Conservation (phyloP, 2,888 invertebrate species). For the Synergus laeviventris region DNA sequence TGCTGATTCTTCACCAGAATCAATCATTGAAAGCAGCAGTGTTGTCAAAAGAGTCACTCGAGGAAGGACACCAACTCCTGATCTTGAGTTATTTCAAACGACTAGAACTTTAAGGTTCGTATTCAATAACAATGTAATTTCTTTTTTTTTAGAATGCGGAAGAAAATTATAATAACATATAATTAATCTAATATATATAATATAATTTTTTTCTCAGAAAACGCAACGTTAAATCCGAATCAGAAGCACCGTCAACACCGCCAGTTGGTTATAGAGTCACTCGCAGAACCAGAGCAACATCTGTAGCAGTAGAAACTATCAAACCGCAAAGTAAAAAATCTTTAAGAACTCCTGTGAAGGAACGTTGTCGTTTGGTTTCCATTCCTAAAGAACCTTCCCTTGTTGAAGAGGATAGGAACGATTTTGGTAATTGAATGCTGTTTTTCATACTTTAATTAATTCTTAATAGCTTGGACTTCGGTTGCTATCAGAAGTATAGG, state of each 20-base stretch:
- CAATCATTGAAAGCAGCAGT: neutral
- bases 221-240: slow-evolving; percentile 63
- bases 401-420: neutral
- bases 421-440: neutral
- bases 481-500: no score
- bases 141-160: neutral
- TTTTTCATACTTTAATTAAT: neutral
- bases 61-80: slow-evolving; percentile 3
- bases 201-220: slow-evolving; percentile 42
- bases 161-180: neutral
- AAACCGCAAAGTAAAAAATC: neutral
- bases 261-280: slow-evolving; percentile 54
- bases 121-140: neutral
- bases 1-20: slow-evolving; percentile 25
- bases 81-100: neutral
- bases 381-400: neutral
- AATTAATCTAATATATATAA: no score
- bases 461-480: neutral
- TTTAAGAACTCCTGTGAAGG: neutral
- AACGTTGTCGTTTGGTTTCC: neutral
- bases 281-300: slow-evolving; percentile 66
- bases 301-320: slow-evolving; percentile 54
- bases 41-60: neutral
- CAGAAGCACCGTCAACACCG: slow-evolving; percentile 64
- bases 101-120: slow-evolving; percentile 12